phyloP scores from a whole-genome alignment of 2,888 invertebrate species.

The Drosophila fungiperda region DNA sequence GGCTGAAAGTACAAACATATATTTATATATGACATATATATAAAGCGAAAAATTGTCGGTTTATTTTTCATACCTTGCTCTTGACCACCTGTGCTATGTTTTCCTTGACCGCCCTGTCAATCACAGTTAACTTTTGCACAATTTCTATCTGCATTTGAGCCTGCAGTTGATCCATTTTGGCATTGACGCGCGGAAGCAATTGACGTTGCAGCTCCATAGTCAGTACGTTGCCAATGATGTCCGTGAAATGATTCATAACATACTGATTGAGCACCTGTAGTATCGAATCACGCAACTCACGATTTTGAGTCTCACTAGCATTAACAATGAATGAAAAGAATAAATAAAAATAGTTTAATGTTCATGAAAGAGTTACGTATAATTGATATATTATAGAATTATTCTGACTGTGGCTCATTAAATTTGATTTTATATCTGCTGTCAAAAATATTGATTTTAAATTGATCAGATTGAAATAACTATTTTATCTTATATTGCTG shows the following conservation, averaged over 20 bases:
- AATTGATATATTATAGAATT: neutral
- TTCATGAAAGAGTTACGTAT: neutral
- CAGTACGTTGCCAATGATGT: constrained; percentile 87
- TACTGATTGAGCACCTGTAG: constrained; percentile 87
- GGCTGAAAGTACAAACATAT: constrained; percentile 85
- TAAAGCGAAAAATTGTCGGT: neutral
- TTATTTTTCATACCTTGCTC: constrained; percentile 88
- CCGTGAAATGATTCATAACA: constrained; percentile 86
- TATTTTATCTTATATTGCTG: neutral
- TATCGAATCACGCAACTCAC: constrained; percentile 86
- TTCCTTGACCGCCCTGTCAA: constrained; percentile 91
- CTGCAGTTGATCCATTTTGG: constrained; percentile 86
- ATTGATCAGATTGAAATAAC: neutral
- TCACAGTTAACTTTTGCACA: constrained; percentile 89
- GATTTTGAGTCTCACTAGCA: constrained; percentile 85
- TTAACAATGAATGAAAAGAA: neutral
- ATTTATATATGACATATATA: neutral
- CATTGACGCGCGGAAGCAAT: constrained; percentile 87
- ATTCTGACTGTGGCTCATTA: neutral
- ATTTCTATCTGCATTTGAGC: constrained; percentile 90
- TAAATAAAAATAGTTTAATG: neutral
- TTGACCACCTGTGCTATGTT: constrained; percentile 92
- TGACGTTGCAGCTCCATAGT: constrained; percentile 87
- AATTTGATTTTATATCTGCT: neutral
- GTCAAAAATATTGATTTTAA: neutral